Base-by-base conservation (phyloP, 2,888 invertebrate species). In the Heliconius erato region DNA sequence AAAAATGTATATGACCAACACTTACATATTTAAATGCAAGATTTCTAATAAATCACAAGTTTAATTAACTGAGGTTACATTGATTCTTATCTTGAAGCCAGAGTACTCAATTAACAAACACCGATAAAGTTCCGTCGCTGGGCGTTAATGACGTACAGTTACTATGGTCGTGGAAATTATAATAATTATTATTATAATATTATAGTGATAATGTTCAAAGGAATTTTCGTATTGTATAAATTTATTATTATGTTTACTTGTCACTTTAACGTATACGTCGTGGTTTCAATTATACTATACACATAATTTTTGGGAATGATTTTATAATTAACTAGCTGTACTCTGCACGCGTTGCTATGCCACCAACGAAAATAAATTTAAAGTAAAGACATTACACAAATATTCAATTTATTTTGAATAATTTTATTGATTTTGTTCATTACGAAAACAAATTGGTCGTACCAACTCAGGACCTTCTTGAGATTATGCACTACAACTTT, bases 21-120 rank as follows among this genome's bases (percentile, higher is more conserved):
- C 40, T 40, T 40, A 9, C 16, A 23, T 76, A 63, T 63, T 76
- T 76, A 63, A 76, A 76, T 63, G 2, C 40, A 63, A 76, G n/a
- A 76, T 16, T 63, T 63, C 59, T 76, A 76, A 76, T 76, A 76
- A 76, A 76, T 63, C 76, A 76, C 35, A 76, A 76, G 35, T 76
- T 76, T 76, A 76, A 63, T 76, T 76, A 76, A 35, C n/a, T 59
- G 59, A 35, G 63, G 16, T 44, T 49, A 71, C 44, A 76, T 40
- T 63, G 63, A 76, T 76, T 76, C 63, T 63, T 76, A 76, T 76
- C 76, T 59, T n/a, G 35, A 32, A 63, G 35, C 63, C 76, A 16
- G 23, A 76, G 63, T 35, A 63, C 76, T 76, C 76, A 76, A 63
- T 76, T 76, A 76, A 76, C 76, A 26, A 40, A 35, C 76, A 26